A percentile compares a stretch with the other conserved stretches of the same genome.
These are phyloP conservation scores for Sciurus carolinensis DNA, from an alignment of 2,797 vertebrate species.

Conservation along the genomic window DNA sequence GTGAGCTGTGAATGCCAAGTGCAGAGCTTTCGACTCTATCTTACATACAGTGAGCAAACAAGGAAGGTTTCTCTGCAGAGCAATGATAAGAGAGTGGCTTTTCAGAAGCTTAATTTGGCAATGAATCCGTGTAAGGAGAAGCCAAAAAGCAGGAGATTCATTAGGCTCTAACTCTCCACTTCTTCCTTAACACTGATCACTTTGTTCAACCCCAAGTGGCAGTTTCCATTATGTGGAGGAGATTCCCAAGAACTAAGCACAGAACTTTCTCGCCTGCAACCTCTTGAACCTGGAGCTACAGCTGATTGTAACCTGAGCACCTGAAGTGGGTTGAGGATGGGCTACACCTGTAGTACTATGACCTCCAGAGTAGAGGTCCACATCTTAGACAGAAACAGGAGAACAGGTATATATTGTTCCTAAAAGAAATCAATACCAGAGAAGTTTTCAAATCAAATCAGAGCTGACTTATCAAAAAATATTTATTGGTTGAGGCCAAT, in stretches of 20 bases:
- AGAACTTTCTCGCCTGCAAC: constrained; percentile 23
- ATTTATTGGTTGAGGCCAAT: neutral
- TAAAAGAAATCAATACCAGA: constrained; percentile 5
- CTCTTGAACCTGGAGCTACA: neutral
- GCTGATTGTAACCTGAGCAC: neutral
- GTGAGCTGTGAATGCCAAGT: neutral
- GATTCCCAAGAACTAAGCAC: constrained; percentile 26
- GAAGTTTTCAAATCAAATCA: neutral
- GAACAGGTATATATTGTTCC: neutral
- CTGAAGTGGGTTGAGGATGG: neutral
- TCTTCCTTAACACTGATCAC: neutral
- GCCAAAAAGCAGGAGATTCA: neutral
- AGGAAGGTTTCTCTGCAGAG: neutral
- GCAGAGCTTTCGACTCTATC: neutral
- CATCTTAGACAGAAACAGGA: neutral
- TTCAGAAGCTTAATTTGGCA: neutral
- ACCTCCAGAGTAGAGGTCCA: neutral
- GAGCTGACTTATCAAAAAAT: neutral
- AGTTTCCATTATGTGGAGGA: neutral
- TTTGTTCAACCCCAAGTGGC: neutral
- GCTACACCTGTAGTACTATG: neutral
- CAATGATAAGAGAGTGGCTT: neutral
- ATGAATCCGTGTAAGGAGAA: neutral
- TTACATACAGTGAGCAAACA: neutral
- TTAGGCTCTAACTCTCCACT: neutral